These are phyloP conservation scores for Portunus trituberculatus DNA, from an alignment of 1,140 invertebrate species.

Conservation along the genomic window DNA sequence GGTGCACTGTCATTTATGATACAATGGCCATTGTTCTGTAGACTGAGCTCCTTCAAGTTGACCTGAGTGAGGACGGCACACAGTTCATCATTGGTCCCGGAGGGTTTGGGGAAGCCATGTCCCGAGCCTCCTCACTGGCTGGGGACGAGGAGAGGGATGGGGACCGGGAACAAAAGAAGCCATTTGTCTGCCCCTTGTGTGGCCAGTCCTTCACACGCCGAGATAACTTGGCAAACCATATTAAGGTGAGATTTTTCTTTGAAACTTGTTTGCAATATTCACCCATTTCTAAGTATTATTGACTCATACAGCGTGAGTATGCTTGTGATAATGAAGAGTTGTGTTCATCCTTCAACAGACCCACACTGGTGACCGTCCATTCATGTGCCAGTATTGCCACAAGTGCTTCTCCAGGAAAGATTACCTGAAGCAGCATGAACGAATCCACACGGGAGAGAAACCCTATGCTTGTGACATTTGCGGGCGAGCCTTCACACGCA, in stretches of 20 bases:
- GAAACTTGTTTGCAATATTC: neutral
- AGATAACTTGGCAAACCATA: slow-evolving; percentile 93
- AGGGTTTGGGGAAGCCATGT: slow-evolving; percentile 69
- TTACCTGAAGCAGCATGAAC: slow-evolving; percentile 78
- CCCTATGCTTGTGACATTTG: slow-evolving; percentile 77
- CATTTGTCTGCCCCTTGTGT: slow-evolving; percentile 95
- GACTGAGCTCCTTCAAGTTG: slow-evolving; percentile 77
- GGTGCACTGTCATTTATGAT: neutral
- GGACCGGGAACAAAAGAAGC: slow-evolving; percentile 88
- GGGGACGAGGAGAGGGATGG: slow-evolving; percentile 73
- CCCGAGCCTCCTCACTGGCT: slow-evolving; percentile 61
- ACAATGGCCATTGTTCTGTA: neutral
- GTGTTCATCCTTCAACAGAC: slow-evolving; percentile 82
- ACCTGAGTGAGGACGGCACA: slow-evolving; percentile 77
- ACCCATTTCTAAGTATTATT: too few species aligned
- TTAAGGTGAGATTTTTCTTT: slow-evolving; percentile 79
- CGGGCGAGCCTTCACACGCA: slow-evolving; percentile 76
- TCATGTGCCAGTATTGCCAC: slow-evolving; percentile 77
- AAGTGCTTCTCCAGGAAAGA: slow-evolving; percentile 78
- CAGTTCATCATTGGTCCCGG: slow-evolving; percentile 78
- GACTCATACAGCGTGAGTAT: too few species aligned
- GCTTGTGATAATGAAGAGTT: neutral
- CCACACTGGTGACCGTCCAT: slow-evolving; percentile 78
- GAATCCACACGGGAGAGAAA: slow-evolving; percentile 77
- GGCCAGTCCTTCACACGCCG: slow-evolving; percentile 98